Base-by-base conservation (phyloP, 2,797 vertebrate species). In the Cossypha caffra region DNA sequence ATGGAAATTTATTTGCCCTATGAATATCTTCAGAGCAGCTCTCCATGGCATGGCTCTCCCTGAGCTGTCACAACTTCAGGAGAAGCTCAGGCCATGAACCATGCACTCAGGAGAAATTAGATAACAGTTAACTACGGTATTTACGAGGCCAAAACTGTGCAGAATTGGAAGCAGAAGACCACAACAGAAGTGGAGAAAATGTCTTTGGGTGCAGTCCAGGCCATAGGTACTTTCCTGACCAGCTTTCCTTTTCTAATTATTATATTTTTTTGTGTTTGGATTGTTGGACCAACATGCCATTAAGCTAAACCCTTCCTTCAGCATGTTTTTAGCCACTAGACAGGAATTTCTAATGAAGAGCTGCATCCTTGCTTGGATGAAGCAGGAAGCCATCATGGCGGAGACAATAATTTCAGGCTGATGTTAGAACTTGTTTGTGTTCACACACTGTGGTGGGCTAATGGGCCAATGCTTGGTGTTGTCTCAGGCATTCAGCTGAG, bases 381-480 rank as follows among this genome's bases (percentile, higher is more conserved):
- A 43, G 48, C 29, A 85, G 75, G 33, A 94, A 54, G 19, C 12
- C 51, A n/a, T 47, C 15, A 40, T 0, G 0, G 42, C 31, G 13
- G 13, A 59, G 16, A 62, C 33, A 51, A 16, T 24, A 79, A 35
- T 28, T 86, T 63, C 69, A 84, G 35, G 25, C 26, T 92, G 50
- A 52, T 33, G 26, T 47, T 51, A n/a, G 9, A 75, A 86, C n/a
- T 40, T 69, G 9, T 48, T 77, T 29, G 13, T 40, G 16, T 31
- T 76, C 43, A 26, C 26, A 52, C 5, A 19, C 14, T 51, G 26
- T 31, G 37, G 29, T 71, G 40, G 26, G 35, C 47, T 76, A 67
- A 66, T 33, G n/a, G 25, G 48, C 52, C 24, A 52, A 4, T 24
- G 26, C 48, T 90, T 0, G 0, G 29, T 5, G 0, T 28, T 78